Percentiles rank a stretch among this genome's conserved stretches.
Evolutionary conservation across 2,888 invertebrate species (phyloP).

Genomic region (Volucella bombylans): DNA sequence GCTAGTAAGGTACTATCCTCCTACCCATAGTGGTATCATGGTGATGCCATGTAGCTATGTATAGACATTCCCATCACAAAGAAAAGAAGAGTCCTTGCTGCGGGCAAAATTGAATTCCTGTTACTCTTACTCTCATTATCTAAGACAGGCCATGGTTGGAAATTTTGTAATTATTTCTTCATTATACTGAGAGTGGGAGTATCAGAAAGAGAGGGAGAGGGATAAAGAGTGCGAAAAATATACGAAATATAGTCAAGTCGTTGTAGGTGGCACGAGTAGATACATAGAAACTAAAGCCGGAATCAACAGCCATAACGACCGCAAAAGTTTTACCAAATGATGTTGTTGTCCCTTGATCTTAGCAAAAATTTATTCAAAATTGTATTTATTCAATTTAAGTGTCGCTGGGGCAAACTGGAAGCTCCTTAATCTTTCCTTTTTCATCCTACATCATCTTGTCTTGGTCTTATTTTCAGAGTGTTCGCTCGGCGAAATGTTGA

Average conservation of each 20-base stretch:
- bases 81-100: conserved; percentile 44
- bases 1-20: conserved; percentile 10
- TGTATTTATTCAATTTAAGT: conserved; percentile 75
- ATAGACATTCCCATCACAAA: neutral
- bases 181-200: conserved; percentile 60
- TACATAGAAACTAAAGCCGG: neutral
- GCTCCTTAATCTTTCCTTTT: conserved; percentile 60
- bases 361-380: conserved; percentile 72
- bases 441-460: neutral
- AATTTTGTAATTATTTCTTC: conserved; percentile 73
- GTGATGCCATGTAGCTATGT: too few relatives aligned
- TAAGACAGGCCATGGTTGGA: conserved; percentile 66
- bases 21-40: neutral
- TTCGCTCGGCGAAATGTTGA: neutral
- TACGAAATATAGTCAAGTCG: conserved; percentile 14
- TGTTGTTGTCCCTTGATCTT: conserved; percentile 69
- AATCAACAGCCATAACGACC: conserved; percentile 67
- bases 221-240: too few relatives aligned
- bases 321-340: conserved; percentile 53
- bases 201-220: too few relatives aligned
- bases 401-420: conserved; percentile 70
- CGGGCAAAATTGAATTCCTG: conserved; percentile 66
- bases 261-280: conserved; percentile 16
- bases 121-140: conserved; percentile 60
- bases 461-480: neutral